Conservation (phyloP, 2,888 invertebrate genomes). For the Rotaria socialis region DNA sequence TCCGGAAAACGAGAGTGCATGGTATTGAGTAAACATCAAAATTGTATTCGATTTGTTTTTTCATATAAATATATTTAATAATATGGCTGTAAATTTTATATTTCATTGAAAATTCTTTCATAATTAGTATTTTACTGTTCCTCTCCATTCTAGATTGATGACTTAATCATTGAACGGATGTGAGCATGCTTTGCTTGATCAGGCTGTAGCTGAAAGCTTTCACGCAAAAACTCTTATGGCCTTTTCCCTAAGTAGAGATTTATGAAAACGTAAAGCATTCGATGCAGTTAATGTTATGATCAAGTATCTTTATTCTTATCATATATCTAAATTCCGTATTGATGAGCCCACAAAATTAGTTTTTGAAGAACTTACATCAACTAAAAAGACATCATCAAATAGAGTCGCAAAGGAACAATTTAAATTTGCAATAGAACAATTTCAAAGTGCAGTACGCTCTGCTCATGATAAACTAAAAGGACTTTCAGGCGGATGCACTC, state of each 20-base stretch:
- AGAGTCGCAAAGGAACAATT: not conserved
- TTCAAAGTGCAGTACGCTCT: not conserved
- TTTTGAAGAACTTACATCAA: not conserved
- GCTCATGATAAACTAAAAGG: not conserved
- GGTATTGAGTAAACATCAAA: no score
- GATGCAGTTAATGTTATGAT: not conserved
- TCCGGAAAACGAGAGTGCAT: no score
- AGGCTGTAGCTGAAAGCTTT: not conserved
- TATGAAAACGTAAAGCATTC: not conserved
- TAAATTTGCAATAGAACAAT: not conserved
- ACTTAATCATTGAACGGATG: not conserved
- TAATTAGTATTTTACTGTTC: no score
- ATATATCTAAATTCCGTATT: not conserved
- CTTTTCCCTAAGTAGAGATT: not conserved
- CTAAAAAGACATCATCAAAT: no score
- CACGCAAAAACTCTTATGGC: not conserved
- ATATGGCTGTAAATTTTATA: no score
- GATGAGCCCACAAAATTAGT: not conserved
- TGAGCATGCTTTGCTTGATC: not conserved
- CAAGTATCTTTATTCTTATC: not conserved
- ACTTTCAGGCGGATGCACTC: not conserved
- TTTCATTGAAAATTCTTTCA: no score
- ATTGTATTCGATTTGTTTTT: no score
- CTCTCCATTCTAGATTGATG: no score
- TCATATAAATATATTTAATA: no score